phyloP scores from a whole-genome alignment of 2,888 invertebrate genomes.

The Hydraecia micacea region DNA sequence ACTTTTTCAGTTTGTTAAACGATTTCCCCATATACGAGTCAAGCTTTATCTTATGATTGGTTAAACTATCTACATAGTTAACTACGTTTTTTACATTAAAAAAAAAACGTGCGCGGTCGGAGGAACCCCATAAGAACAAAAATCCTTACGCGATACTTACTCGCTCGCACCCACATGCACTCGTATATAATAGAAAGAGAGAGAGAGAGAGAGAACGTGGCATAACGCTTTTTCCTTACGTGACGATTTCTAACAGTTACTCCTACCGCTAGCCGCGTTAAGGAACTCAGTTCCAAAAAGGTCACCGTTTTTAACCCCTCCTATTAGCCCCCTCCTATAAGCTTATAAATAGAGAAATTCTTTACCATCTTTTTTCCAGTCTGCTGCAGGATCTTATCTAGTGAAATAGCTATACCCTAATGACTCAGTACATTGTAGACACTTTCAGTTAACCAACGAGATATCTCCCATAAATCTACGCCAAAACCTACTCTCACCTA shows the following conservation, averaged over 20 bases:
- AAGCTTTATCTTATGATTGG: neutral
- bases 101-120: neutral
- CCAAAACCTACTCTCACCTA: conserved; percentile 24
- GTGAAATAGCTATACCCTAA: neutral
- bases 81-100: neutral
- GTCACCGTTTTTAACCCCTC: too few relatives aligned
- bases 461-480: conserved; percentile 35
- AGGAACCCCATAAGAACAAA: neutral
- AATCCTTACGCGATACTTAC: too few relatives aligned
- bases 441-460: conserved; percentile 6
- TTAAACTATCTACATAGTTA: neutral
- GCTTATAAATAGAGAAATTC: neutral
- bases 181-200: too few relatives aligned
- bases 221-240: too few relatives aligned
- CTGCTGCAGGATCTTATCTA: neutral
- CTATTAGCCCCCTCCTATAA: too few relatives aligned
- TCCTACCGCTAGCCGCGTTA: too few relatives aligned
- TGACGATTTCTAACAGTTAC: too few relatives aligned
- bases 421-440: neutral
- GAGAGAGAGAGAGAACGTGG: too few relatives aligned
- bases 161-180: too few relatives aligned
- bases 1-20: neutral
- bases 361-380: neutral
- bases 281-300: too few relatives aligned
- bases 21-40: neutral